These are phyloP conservation scores for Megamerina dolium DNA, from an alignment of 2,888 invertebrate species.

Conservation along the genomic window DNA sequence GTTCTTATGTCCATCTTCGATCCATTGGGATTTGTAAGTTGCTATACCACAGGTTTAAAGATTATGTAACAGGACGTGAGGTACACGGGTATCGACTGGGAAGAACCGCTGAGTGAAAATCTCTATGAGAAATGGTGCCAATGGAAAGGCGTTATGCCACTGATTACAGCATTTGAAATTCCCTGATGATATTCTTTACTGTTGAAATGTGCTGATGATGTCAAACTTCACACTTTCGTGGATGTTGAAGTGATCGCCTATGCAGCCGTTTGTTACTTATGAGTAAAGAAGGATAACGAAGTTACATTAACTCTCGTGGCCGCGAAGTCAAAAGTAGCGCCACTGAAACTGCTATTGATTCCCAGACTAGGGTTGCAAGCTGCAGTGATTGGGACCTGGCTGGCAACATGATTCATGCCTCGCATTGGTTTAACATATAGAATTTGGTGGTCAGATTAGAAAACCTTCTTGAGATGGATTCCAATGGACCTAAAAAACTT, in stretches of 20 bases:
- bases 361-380: constrained; percentile 11
- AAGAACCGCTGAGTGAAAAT: constrained; percentile 6
- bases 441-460: constrained; percentile 15
- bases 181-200: constrained; percentile 9
- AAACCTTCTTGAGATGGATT: constrained; percentile 18
- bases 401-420: not conserved
- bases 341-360: constrained; percentile 19
- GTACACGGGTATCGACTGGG: constrained; percentile 14
- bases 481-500: constrained; percentile 15
- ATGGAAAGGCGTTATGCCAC: constrained; percentile 11
- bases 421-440: not conserved
- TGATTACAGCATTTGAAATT: constrained; percentile 2
- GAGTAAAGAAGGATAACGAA: constrained; percentile 1
- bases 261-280: constrained; percentile 2
- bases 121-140: constrained; percentile 10
- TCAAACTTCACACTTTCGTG: too few relatives aligned
- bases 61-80: constrained; percentile 13
- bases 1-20: too few relatives aligned
- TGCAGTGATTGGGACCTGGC: constrained; percentile 6
- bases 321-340: constrained; percentile 19
- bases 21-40: too few relatives aligned
- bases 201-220: constrained; percentile 3
- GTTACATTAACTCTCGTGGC: constrained; percentile 6
- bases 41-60: constrained; percentile 12
- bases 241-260: too few relatives aligned